These are phyloP conservation scores for Melanotaenia trifasciata DNA, from an alignment of 2,797 vertebrate genomes.

Conservation along the genomic window DNA sequence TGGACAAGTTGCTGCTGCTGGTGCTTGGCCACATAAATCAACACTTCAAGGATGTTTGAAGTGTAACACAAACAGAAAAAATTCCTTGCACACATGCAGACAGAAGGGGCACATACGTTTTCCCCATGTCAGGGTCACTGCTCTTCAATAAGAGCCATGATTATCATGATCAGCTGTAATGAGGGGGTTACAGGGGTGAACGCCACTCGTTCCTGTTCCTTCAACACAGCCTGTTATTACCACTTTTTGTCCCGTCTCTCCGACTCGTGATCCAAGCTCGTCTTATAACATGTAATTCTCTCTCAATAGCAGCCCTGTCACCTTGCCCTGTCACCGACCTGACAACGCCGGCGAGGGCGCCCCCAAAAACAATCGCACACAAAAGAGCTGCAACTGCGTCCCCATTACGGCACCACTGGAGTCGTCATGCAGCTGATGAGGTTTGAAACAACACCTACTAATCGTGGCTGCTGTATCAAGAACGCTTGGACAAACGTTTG, in stretches of 20 bases:
- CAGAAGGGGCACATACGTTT: slow-evolving; percentile 23
- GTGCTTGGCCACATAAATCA: slow-evolving; percentile 47
- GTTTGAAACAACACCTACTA: slow-evolving; percentile 44
- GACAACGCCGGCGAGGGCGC: slow-evolving; percentile 45
- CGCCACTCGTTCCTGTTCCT: slow-evolving; percentile 49
- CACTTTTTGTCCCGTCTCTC: slow-evolving; percentile 51
- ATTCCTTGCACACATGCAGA: background rate
- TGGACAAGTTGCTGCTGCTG: slow-evolving; percentile 36
- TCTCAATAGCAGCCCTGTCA: slow-evolving; percentile 69
- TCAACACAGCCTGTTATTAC: slow-evolving; percentile 74
- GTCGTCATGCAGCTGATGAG: slow-evolving; percentile 66
- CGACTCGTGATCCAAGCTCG: slow-evolving; percentile 29
- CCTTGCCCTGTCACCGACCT: slow-evolving; percentile 42
- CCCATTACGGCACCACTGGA: slow-evolving; percentile 38
- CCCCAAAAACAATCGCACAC: slow-evolving; percentile 27
- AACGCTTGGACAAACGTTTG: slow-evolving; percentile 25
- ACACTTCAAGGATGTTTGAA: slow-evolving; percentile 41
- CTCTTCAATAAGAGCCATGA: slow-evolving; percentile 67
- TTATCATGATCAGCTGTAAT: slow-evolving; percentile 76
- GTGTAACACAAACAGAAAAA: slow-evolving; percentile 41
- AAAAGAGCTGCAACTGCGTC: slow-evolving; percentile 29
- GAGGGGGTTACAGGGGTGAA: slow-evolving; percentile 62
- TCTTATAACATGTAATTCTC: slow-evolving; percentile 68
- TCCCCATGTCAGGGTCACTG: slow-evolving; percentile 60
- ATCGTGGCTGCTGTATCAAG: slow-evolving; percentile 22